Percentiles rank a stretch among this genome's conserved stretches.
Conservation (phyloP, 2,888 invertebrate genomes). For the Acleris laterana region DNA sequence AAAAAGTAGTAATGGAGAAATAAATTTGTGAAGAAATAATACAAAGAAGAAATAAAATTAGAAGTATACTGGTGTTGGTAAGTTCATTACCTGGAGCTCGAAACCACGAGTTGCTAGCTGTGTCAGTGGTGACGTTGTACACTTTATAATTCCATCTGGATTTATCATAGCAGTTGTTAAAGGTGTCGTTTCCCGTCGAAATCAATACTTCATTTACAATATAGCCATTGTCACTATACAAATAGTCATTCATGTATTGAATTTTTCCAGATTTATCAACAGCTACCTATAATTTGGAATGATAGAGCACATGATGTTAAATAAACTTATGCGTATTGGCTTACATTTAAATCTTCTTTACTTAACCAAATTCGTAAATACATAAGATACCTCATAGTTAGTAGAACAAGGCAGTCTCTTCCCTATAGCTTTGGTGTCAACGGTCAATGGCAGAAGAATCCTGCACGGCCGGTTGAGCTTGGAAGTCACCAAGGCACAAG, state of each 20-base stretch:
- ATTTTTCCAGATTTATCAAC: slow-evolving; percentile 85
- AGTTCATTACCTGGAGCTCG: slow-evolving; percentile 51
- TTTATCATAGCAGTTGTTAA: slow-evolving; percentile 80
- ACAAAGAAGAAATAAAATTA: too few species aligned
- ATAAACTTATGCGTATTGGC: too few species aligned
- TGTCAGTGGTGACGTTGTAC: slow-evolving; percentile 56
- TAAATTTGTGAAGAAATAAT: not conserved
- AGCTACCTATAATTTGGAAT: slow-evolving; percentile 54
- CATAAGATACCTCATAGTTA: slow-evolving; percentile 64
- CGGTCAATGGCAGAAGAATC: slow-evolving; percentile 84
- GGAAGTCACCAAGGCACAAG: slow-evolving; percentile 86
- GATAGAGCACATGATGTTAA: not conserved
- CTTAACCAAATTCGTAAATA: not conserved
- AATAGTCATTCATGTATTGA: slow-evolving; percentile 79
- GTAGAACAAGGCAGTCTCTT: slow-evolving; percentile 74
- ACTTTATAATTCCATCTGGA: slow-evolving; percentile 48
- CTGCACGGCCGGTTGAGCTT: slow-evolving; percentile 85
- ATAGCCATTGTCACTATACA: slow-evolving; percentile 79
- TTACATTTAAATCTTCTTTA: too few species aligned
- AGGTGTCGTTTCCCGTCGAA: slow-evolving; percentile 37
- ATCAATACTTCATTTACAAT: slow-evolving; percentile 75
- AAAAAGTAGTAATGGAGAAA: slow-evolving; percentile 24
- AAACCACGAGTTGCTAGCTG: slow-evolving; percentile 50
- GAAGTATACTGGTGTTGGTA: too few species aligned
- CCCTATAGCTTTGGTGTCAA: slow-evolving; percentile 81